phyloP scores from a whole-genome alignment of 35 echinoderm and acorn worm genomes.

The Apostichopus parvimensis region DNA sequence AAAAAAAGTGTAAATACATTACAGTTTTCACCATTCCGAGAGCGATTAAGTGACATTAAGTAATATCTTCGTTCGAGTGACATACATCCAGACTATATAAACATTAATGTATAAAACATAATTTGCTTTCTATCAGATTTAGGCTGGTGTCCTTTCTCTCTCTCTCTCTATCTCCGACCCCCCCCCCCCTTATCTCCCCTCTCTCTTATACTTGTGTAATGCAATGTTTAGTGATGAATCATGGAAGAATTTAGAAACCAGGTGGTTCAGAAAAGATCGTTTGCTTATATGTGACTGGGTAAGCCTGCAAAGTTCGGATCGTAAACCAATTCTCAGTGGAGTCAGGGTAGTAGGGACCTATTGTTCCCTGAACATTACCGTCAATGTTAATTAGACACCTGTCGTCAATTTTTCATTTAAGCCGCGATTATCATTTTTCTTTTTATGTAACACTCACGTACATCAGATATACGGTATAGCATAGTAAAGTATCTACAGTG shows the following conservation, averaged over 20 bases:
- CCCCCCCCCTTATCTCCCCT: background rate
- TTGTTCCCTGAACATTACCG: background rate
- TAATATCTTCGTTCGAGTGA: too few relatives aligned
- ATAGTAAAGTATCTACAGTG: too few relatives aligned
- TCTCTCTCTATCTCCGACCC: background rate
- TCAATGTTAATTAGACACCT: constrained; percentile 19
- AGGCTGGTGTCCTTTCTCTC: too few relatives aligned
- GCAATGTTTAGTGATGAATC: background rate
- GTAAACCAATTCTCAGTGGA: background rate
- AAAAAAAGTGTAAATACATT: too few relatives aligned
- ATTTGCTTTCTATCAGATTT: too few relatives aligned
- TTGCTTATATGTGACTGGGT: background rate
- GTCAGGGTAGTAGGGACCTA: background rate
- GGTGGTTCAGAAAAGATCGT: background rate
- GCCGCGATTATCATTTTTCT: background rate
- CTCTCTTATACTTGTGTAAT: too few relatives aligned
- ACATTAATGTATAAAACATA: too few relatives aligned
- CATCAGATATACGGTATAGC: too few relatives aligned
- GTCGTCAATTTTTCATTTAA: constrained; percentile 33
- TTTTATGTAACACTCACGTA: too few relatives aligned
- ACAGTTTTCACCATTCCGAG: too few relatives aligned
- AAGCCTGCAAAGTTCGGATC: background rate
- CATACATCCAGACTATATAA: too few relatives aligned
- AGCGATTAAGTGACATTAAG: too few relatives aligned
- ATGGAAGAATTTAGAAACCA: background rate